Base-by-base conservation (phyloP, 23 tunicate species). In the Ascidia mentula region DNA sequence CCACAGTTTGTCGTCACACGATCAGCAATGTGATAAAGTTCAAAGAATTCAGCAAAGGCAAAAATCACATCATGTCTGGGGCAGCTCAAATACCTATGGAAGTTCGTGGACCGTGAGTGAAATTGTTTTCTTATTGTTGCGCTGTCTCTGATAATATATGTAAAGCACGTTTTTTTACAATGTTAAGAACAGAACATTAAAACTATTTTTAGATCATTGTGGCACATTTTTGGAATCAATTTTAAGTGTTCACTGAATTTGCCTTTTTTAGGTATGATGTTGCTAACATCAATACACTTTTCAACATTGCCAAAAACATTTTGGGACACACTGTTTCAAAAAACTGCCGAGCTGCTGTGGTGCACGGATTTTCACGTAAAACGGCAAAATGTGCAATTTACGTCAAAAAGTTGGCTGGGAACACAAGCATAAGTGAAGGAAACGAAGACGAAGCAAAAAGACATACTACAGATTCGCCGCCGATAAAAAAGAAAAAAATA, bases 321-420 rank as follows among this genome's bases (percentile, higher is more conserved):
- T 78, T 65, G 6, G 60, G 61, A 0, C 90, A 91, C 59, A 73
- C 82, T 36, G 90, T 91, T 40, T 82, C 87, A 28, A 79, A 76
- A 38, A 81, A 87, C 73, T 87, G 89, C 46, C 73, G 97, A 15
- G 78, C 75, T 45, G 92, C 82, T 15, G 77, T 92, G 31, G 97
- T 92, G 34, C 92, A 87, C 34, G 85, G 92, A 17, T 92, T 92
- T 65, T 37, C 69, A 45, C 36, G 97, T 3, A 92, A 92, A 45
- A 92, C 97, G 40, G 92, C 97, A 17, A 92, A 92, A 38, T 77
- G 89, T 46, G 92, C 97, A 2, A 60, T 92, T 30, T n/a, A n/a
- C n/a, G n/a, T n/a, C n/a, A n/a, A n/a, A n/a, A n/a, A n/a, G n/a
- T n/a, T n/a, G n/a, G n/a, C n/a, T n/a, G n/a, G n/a, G n/a, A n/a